A percentile compares a stretch with the other conserved stretches of the same genome.
Evolutionary conservation across 2,888 invertebrate species (phyloP).

Genomic region (Sturmia bella): DNA sequence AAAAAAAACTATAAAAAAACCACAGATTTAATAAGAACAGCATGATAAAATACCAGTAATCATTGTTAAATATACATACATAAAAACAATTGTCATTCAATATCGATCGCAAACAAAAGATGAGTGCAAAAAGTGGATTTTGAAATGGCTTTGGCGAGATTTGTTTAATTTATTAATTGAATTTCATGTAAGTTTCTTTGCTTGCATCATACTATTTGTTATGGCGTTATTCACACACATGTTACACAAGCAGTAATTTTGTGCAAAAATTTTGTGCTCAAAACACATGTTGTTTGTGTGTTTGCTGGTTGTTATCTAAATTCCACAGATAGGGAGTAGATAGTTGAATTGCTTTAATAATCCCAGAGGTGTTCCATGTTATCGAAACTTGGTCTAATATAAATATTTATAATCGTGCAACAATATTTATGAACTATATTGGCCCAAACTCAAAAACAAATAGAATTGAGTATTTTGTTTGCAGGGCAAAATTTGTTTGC

Average conservation of each 20-base stretch:
- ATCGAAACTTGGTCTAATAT: slow-evolving; percentile 11
- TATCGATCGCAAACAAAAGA: background rate
- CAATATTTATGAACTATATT: slow-evolving; percentile 1
- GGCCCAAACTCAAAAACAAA: slow-evolving; percentile 28
- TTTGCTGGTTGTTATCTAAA: background rate
- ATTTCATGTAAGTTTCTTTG: background rate
- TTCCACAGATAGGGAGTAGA: slow-evolving; percentile 7
- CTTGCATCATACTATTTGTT: slow-evolving; percentile 13
- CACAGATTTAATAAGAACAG: slow-evolving; percentile 8
- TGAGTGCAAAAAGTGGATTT: background rate
- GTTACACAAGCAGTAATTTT: background rate
- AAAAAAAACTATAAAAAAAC: slow-evolving; percentile 10
- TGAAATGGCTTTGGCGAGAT: slow-evolving; percentile 5
- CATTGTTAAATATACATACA: slow-evolving; percentile 12
- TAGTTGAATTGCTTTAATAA: slow-evolving; percentile 5
- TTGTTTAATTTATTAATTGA: background rate
- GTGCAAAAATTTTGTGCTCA: background rate
- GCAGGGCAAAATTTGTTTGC: slow-evolving; percentile 7
- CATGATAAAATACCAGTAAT: background rate
- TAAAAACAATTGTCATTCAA: slow-evolving; percentile 29
- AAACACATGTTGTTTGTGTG: slow-evolving; percentile 17
- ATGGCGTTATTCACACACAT: too few species aligned
- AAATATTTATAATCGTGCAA: slow-evolving; percentile 7
- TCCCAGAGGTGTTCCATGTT: slow-evolving; percentile 1
- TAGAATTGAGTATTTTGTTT: slow-evolving; percentile 22